Base-by-base conservation (phyloP, 2,797 vertebrate genomes). In the Allobates femoralis region DNA sequence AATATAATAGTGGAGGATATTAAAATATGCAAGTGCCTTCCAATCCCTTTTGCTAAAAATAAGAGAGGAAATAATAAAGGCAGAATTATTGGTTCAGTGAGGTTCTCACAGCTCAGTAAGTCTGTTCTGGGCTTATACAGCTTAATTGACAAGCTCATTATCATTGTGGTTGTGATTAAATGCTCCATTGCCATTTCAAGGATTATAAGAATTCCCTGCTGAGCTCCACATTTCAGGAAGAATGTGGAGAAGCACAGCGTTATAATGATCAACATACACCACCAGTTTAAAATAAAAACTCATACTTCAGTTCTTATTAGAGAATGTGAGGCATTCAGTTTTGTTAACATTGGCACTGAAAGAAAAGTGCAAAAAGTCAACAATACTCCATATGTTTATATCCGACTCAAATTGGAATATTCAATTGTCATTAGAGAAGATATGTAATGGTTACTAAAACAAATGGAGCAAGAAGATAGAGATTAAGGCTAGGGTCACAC, bases 121-220 rank as follows among this genome's bases (percentile, higher is more conserved):
- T 84, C 86, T 87, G 76, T 74, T 80, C 76, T 80, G 50, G 66
- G 86, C 86, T 75, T 87, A 87, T 87, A 83, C 75, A 87, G 86
- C 86, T 87, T 87, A 87, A 87, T 84, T 87, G 86, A 84, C 82
- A 87, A 87, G 81, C 86, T 87, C 81, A 87, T 87, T 87, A 87
- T 87, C 86, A 84, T 87, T 83, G 58, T 79, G 81, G 75, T 84
- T 84, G 86, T 87, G 86, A 87, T 87, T 87, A 87, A 87, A 87
- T 78, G 86, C 86, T 87, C 82, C 82, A 84, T 87, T 87, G 81
- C 76, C 82, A 87, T 84, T 87, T 87, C 73, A 74, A 80, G 76
- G 82, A 75, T 87, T 87, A 80, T 62, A 87, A 71, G 82, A 84
- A 80, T 84, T 79, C 66, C 86, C 81, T 34, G 77, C 86, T 80